Conservation (phyloP, 2,888 invertebrate species). For the Deilephila porcellus region DNA sequence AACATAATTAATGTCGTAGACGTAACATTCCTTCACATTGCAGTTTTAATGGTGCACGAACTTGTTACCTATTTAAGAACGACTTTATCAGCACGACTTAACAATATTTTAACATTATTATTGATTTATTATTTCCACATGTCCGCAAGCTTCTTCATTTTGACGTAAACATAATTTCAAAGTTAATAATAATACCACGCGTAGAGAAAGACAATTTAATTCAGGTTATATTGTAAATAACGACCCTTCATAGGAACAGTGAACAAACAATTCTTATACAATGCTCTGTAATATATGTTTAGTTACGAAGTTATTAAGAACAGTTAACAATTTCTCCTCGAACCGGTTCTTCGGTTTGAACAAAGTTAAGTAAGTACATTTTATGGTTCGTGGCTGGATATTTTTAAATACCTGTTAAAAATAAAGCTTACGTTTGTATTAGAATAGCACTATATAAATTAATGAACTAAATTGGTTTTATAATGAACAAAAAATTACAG, state of each 20-base stretch:
- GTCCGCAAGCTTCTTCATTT: too few species aligned
- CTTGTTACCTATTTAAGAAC: too few species aligned
- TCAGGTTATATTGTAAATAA: conserved; percentile 7
- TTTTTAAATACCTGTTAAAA: conserved; percentile 39
- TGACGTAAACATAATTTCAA: too few species aligned
- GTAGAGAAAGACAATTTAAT: not conserved
- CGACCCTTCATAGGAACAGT: conserved; percentile 31
- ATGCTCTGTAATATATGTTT: conserved; percentile 67
- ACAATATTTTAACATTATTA: too few species aligned
- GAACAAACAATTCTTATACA: conserved; percentile 42
- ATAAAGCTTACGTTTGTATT: conserved; percentile 3
- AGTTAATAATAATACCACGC: not conserved
- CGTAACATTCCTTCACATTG: too few species aligned
- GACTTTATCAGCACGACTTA: too few species aligned
- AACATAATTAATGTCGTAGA: too few species aligned
- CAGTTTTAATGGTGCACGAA: too few species aligned
- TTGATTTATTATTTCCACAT: too few species aligned
- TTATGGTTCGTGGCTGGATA: conserved; percentile 65
- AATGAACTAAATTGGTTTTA: not conserved
- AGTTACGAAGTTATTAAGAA: conserved; percentile 77
- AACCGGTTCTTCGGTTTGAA: conserved; percentile 76
- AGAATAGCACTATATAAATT: not conserved
- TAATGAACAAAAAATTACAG: not conserved
- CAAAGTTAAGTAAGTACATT: conserved; percentile 66
- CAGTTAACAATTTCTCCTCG: conserved; percentile 79